Evolutionary conservation across 2,797 vertebrate species (phyloP), one percentile per base, ranked within the genome.

Genomic region (Melanotaenia boesemani): DNA sequence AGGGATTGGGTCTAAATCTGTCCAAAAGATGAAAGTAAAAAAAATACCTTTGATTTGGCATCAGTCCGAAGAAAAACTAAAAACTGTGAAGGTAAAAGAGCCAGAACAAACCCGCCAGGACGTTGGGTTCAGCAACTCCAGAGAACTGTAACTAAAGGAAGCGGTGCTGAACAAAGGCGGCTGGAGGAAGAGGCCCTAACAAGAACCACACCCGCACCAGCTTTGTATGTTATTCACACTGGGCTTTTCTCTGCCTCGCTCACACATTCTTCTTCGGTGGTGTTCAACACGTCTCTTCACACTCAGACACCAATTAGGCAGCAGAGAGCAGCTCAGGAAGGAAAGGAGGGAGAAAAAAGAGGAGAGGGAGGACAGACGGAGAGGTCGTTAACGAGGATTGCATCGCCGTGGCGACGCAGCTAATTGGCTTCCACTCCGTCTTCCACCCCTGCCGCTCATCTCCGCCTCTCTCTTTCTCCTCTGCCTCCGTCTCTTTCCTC

Each of bases 391-490:
- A 81, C 69, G 66, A 81, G 84, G 67, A 82, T 82, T 72, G 86
- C 82, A 82, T 84, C 66, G 76, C 81, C 54, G 77, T 74, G 75
- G 76, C 71, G 88, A 90, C 86, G 80, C 72, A 13, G 80, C 76
- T 90, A 87, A 89, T 88, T 88, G 85, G 83, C 86, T 86, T 82
- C 86, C 82, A 79, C 86, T 81, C 67, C 50, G 86, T 89, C 91
- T 82, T 79, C 71, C 76, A 81, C 68, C 67, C 75, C 63, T 65
- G 70, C 67, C 65, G 54, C 82, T 48, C 56, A 44, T 59, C 71
- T 65, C 70, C 54, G 63, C 76, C 62, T 72, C 70, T 72, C 61
- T 65, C 69, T 58, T 61, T 63, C 52, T 54, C 22, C 52, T 54
- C 52, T 54, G 22, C 52, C 52, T 54, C 11, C 24, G 11, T 54